Base-by-base conservation (phyloP, 2,113 vertebrate genomes). In the Triplophysa tibetana region DNA sequence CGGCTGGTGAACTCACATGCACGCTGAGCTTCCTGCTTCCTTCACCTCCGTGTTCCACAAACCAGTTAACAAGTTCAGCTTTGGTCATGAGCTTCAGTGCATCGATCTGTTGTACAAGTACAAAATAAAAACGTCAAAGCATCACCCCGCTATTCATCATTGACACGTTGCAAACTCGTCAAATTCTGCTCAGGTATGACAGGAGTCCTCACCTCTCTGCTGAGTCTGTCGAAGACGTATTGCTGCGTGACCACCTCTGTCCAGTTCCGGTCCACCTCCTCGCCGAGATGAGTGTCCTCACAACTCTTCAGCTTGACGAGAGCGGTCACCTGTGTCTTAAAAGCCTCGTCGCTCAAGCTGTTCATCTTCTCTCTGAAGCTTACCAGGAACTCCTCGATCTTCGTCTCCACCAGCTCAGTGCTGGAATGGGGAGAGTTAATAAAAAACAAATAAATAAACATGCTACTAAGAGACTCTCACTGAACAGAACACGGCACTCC, bases 211-310 rank as follows among this genome's bases (percentile, higher is more conserved):
- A 98, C 97, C 96, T 99, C 96, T 1, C 94, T 93, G 70, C 89
- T 91, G 26, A 97, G 94, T 75, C 98, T 91, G 87, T 95, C 92
- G 9, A 98, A 99, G 73, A 99, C 86, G 73, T 97, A 98, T 86
- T 98, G 97, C 91, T 97, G 96, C 0, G 96, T 98, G 81, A 96
- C 91, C 8, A 99, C 96, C 89, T 99, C 97, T 0, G 93, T 94
- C 97, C 97, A 98, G 93, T 99, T 98, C 69, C 97, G 93, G 84
- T 98, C 96, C 54, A 98, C 97, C 85, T 99, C 97, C 87, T 99
- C 96, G 0, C 97, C 96, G 8, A 99, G 96, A 82, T 98, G 95
- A 0, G 96, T 95, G 66, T 99, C 97, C 87, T 99, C 96, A 0
- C 96, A 96, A 85, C 98, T 95, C 88, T 98, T 99, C 82, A 98